These are phyloP conservation scores for Phaethornis superciliosus DNA, from an alignment of 2,113 vertebrate genomes.

Conservation along the genomic window DNA sequence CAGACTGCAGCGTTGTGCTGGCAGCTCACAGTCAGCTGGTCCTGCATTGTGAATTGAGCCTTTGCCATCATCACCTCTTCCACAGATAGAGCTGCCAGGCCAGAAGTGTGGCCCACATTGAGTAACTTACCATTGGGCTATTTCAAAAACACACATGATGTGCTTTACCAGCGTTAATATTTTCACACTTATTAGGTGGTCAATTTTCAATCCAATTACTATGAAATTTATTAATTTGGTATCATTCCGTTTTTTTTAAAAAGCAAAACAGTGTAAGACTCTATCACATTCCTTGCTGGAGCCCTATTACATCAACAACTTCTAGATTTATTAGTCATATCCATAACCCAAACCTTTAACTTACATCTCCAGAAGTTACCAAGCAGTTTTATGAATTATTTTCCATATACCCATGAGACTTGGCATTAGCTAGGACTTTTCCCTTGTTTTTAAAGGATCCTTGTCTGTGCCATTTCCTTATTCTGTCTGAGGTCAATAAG, in stretches of 20 bases:
- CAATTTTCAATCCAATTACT: neutral
- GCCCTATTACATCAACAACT: neutral
- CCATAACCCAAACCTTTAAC: neutral
- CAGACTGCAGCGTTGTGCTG: neutral
- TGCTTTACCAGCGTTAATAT: neutral
- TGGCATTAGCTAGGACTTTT: neutral
- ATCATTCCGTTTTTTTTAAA: neutral
- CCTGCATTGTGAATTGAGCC: neutral
- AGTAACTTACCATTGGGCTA: neutral
- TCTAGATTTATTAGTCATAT: conserved; percentile 24
- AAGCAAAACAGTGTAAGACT: neutral
- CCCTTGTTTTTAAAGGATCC: neutral
- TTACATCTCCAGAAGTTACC: conserved; percentile 1
- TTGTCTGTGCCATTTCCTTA: neutral
- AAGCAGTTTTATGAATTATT: neutral
- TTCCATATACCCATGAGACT: neutral
- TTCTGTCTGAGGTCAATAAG: conserved; percentile 4
- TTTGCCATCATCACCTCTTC: neutral
- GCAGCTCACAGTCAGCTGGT: neutral
- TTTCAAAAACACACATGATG: neutral
- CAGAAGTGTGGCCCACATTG: fast-evolving
- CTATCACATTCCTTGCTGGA: neutral
- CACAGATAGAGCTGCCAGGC: neutral
- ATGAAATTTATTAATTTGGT: neutral
- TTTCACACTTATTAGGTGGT: neutral